phyloP scores from a whole-genome alignment of 2,113 vertebrate genomes.

The Budorcas taxicolor region DNA sequence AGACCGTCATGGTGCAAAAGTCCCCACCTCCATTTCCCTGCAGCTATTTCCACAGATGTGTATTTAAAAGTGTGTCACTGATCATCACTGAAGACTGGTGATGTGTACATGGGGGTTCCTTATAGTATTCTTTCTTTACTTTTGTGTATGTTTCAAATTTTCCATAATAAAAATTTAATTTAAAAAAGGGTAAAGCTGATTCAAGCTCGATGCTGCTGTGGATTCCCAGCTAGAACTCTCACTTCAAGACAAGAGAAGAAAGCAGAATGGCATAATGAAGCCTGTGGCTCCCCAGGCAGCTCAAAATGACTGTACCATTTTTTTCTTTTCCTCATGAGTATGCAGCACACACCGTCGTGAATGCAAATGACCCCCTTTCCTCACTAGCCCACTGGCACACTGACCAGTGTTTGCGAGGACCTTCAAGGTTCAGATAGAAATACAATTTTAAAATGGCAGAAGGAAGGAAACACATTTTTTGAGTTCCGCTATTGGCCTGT shows the following conservation, averaged over 20 bases:
- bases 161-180: not conserved
- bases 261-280: not conserved
- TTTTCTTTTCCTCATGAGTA: not conserved
- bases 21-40: not conserved
- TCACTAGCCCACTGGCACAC: not conserved
- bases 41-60: not conserved
- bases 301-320: not conserved
- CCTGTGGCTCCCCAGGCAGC: not conserved
- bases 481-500: not conserved
- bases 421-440: not conserved
- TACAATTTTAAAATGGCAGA: not conserved
- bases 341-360: fast-evolving
- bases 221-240: not conserved
- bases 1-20: not conserved
- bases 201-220: not conserved
- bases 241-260: not conserved
- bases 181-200: not conserved
- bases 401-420: not conserved
- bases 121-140: not conserved
- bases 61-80: not conserved
- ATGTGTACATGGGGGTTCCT: not conserved
- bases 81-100: not conserved
- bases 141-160: not conserved
- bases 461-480: not conserved
- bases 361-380: not conserved